These are phyloP conservation scores for Carpatolechia fugitivella DNA, from an alignment of 2,888 invertebrate genomes.

Conservation along the genomic window DNA sequence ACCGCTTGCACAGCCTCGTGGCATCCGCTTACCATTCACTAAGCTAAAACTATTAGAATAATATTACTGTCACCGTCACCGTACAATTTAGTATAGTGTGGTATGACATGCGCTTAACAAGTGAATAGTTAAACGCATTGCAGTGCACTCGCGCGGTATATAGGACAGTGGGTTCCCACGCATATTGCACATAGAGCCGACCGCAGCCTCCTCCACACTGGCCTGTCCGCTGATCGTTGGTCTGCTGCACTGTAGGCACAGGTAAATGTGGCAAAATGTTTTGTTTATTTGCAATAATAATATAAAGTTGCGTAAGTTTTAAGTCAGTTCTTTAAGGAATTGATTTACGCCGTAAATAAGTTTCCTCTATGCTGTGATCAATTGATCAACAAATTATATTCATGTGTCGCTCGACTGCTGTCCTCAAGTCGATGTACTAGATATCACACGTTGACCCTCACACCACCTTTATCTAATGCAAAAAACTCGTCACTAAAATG, in stretches of 20 bases:
- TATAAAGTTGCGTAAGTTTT: not conserved
- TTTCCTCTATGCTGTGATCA: too few relatives aligned
- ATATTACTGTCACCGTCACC: not conserved
- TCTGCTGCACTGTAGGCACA: not conserved
- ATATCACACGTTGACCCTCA: too few relatives aligned
- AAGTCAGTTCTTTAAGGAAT: too few relatives aligned
- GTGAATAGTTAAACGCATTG: conserved; percentile 5
- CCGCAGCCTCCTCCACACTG: conserved; percentile 49
- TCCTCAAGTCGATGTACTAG: too few relatives aligned
- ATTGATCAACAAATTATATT: too few relatives aligned
- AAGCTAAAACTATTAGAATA: conserved; percentile 6
- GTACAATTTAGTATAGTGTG: not conserved
- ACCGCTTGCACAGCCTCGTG: not conserved
- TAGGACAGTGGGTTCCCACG: conserved; percentile 57
- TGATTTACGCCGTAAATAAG: too few relatives aligned
- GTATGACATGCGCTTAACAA: conserved; percentile 5
- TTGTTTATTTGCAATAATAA: not conserved
- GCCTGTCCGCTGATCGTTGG: conserved; percentile 18
- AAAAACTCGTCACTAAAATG: not conserved
- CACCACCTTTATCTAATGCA: too few relatives aligned
- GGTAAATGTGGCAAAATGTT: not conserved
- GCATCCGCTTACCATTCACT: not conserved
- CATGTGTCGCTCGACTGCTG: too few relatives aligned
- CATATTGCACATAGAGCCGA: conserved; percentile 51
- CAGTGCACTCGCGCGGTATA: conserved; percentile 24